Evolutionary conservation across 1,140 invertebrate species (phyloP), one percentile per base, ranked within the genome.

Genomic region (Conus ventricosus): DNA sequence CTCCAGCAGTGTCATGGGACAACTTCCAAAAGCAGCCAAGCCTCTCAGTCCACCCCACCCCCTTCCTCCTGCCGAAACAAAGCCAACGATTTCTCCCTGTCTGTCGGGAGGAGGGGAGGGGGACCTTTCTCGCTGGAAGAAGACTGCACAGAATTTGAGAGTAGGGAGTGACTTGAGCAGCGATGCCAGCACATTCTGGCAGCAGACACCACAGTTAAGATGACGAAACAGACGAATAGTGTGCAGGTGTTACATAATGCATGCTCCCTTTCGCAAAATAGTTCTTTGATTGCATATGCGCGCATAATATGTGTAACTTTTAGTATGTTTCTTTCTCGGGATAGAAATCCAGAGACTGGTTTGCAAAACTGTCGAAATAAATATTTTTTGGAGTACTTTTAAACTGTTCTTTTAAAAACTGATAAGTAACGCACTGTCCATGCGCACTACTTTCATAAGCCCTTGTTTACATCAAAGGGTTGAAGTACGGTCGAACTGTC

Each of bases 171-270:
- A n/a, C 11, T 7, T 71, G 82, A 63, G 27, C 55, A 39, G 57
- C 55, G n/a, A 27, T 63, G 82, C 55, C 55, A 84, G 25, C 82
- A 39, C 55, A 63, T 60, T 84, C 55, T 84, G 82, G 57, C 55
- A 63, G 51, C 25, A 84, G 82, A 39, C n/a, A 25, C 84, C 27
- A 13, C 17, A 67, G 67, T 51, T 20, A 51, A n/a, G 71, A 87
- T 87, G 39, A 87, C 85, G 71, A 87, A 78, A 87, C 85, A 80
- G 71, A n/a, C n/a, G 54, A 13, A 54, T 55, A 17, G 75, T 20
- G 23, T 78, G 71, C 75, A 87, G 13, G 85, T 87, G 71, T 87
- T 87, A 87, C 75, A 87, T 87, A 87, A 87, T 80, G 85, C 71
- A 87, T 87, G 75, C 85, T 80, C 85, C 85, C 85, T 80, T n/a